These are phyloP conservation scores for Nannoperca australis DNA, from an alignment of 2,797 vertebrate genomes.

Conservation along the genomic window DNA sequence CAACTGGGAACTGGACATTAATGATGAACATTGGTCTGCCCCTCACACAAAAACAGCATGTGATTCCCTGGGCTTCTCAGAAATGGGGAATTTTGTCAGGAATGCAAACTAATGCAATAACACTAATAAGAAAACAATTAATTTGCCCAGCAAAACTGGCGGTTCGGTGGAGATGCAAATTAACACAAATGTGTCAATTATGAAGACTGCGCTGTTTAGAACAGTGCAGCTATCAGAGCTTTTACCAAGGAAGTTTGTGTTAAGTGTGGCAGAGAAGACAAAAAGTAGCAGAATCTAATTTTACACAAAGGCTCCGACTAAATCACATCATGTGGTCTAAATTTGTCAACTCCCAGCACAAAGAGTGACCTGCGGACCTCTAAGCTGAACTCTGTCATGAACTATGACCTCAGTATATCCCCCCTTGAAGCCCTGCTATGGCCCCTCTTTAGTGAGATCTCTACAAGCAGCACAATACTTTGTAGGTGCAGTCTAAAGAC, in stretches of 20 bases:
- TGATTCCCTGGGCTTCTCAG: constrained; percentile 71
- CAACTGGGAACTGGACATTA: constrained; percentile 73
- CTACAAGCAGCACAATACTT: constrained; percentile 34
- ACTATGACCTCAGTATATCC: constrained; percentile 68
- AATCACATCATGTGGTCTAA: constrained; percentile 78
- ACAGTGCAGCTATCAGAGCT: constrained; percentile 21
- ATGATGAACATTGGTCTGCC: constrained; percentile 77
- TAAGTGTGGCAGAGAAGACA: constrained; percentile 49
- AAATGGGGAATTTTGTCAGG: constrained; percentile 68
- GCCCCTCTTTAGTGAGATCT: constrained; percentile 59
- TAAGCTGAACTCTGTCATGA: constrained; percentile 75
- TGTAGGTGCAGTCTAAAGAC: constrained; percentile 37
- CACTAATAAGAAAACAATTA: constrained; percentile 77
- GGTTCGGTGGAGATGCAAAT: constrained; percentile 30
- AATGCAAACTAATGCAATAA: constrained; percentile 82
- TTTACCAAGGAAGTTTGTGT: constrained; percentile 38
- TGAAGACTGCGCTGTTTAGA: constrained; percentile 1
- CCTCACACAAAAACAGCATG: constrained; percentile 78
- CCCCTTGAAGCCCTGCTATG: constrained; percentile 36
- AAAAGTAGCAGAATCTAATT: constrained; percentile 65
- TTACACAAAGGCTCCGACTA: constrained; percentile 68
- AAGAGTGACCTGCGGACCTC: constrained; percentile 73
- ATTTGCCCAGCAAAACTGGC: constrained; percentile 56
- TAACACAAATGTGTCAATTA: constrained; percentile 23
- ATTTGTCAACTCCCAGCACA: constrained; percentile 72